Percentiles rank a stretch among this genome's conserved stretches.
Conservation (phyloP, 2,797 vertebrate genomes). For the Mormyrops attenuatus region DNA sequence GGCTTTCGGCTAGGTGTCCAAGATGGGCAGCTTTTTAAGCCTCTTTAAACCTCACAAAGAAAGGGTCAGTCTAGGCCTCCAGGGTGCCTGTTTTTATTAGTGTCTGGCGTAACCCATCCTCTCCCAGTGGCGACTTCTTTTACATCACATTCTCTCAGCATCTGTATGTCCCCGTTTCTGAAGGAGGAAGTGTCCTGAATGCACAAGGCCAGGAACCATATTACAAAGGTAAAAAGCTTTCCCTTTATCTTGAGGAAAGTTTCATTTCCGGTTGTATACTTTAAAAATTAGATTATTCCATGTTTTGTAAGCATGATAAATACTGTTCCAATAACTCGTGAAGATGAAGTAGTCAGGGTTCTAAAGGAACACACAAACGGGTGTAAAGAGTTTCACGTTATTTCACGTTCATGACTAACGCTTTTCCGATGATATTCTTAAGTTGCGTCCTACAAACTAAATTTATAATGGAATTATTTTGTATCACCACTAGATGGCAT, state of each 20-base stretch:
- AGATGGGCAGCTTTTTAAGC: neutral
- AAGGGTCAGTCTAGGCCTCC: neutral
- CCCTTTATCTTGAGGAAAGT: neutral
- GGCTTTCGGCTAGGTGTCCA: neutral
- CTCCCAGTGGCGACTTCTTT: neutral
- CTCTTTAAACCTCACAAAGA: neutral
- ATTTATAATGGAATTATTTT: neutral
- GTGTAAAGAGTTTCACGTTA: neutral
- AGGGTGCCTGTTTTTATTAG: neutral
- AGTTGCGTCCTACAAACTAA: neutral
- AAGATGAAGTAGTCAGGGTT: neutral
- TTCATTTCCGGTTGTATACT: neutral
- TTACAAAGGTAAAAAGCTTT: neutral
- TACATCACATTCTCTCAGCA: neutral
- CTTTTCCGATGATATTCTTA: neutral
- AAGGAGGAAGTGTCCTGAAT: neutral
- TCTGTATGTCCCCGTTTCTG: neutral
- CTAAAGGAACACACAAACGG: neutral
- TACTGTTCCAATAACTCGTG: neutral
- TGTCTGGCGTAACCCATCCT: neutral
- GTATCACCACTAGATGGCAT: conserved; percentile 32
- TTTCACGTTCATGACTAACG: neutral
- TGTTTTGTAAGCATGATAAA: neutral
- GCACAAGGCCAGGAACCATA: neutral
- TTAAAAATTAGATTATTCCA: neutral